These are phyloP conservation scores for Mobula hypostoma DNA, from an alignment of 2,113 vertebrate genomes.

Conservation along the genomic window DNA sequence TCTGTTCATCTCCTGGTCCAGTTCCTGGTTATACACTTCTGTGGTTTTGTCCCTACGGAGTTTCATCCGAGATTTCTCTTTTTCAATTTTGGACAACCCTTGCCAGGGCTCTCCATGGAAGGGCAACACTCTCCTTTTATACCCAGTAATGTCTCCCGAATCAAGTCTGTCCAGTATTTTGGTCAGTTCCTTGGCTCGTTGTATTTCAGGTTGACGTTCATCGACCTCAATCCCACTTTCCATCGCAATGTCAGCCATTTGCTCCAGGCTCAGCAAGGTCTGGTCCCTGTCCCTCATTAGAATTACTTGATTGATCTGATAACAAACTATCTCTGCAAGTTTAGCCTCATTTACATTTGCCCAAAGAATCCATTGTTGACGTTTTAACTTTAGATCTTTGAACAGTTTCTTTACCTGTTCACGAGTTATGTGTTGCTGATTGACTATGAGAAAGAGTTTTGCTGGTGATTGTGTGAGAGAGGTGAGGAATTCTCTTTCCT, in stretches of 20 bases:
- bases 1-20: constrained; percentile 45
- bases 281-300: not conserved
- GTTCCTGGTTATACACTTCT: constrained; percentile 40
- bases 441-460: constrained; percentile 23
- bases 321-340: not conserved
- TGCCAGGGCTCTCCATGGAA: constrained; percentile 52
- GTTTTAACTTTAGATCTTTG: not conserved
- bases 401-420: not conserved
- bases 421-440: not conserved
- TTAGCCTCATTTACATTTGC: constrained; percentile 7
- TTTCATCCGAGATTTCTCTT: constrained; percentile 46
- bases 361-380: not conserved
- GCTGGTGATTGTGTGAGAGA: not conserved
- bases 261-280: not conserved
- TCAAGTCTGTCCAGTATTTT: not conserved
- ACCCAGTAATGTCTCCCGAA: constrained; percentile 41
- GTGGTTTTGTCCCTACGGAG: not conserved
- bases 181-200: not conserved
- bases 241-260: not conserved
- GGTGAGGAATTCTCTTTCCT: not conserved
- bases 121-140: constrained; percentile 49
- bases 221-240: not conserved
- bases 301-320: not conserved
- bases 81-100: constrained; percentile 49
- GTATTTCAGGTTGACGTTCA: not conserved